A percentile compares a stretch with the other conserved stretches of the same genome.
These are phyloP conservation scores for Otolemur crassicaudatus DNA, from an alignment of 2,797 vertebrate species.

Conservation along the genomic window DNA sequence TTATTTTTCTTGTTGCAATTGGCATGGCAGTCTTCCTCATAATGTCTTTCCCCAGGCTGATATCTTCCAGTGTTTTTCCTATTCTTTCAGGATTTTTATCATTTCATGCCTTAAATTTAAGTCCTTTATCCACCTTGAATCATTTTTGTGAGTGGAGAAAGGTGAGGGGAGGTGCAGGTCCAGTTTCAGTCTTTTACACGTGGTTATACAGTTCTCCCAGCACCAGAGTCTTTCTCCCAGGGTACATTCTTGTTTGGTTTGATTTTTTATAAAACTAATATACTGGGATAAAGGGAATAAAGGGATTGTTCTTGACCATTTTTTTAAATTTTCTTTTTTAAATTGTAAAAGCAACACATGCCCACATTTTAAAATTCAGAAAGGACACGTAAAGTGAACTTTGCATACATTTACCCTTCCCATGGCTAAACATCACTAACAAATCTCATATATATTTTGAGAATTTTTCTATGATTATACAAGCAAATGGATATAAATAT, in stretches of 20 bases:
- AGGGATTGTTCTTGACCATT: not conserved
- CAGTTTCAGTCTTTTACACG: too few species aligned
- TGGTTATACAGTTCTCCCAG: too few species aligned
- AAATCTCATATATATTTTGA: not conserved
- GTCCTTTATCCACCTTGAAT: too few species aligned
- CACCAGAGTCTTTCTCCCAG: too few species aligned
- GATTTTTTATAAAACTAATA: not conserved
- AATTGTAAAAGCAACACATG: not conserved
- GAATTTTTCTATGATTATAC: not conserved
- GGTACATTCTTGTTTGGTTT: not conserved
- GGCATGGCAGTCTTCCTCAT: too few species aligned
- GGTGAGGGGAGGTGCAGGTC: too few species aligned
- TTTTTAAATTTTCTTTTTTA: not conserved
- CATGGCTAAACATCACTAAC: not conserved
- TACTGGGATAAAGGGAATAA: not conserved
- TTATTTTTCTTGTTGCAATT: too few species aligned
- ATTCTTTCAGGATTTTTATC: too few species aligned
- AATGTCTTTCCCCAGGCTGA: too few species aligned
- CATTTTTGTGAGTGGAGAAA: too few species aligned
- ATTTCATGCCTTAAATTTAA: too few species aligned
- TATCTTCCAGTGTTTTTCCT: too few species aligned
- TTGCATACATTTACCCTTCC: not conserved
- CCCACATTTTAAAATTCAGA: conserved; percentile 7
- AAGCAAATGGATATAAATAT: not conserved
- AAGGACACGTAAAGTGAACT: not conserved